A percentile compares a stretch with the other conserved stretches of the same genome.
Evolutionary conservation across 2,113 vertebrate genomes (phyloP).

Genomic region (Columba janthina): DNA sequence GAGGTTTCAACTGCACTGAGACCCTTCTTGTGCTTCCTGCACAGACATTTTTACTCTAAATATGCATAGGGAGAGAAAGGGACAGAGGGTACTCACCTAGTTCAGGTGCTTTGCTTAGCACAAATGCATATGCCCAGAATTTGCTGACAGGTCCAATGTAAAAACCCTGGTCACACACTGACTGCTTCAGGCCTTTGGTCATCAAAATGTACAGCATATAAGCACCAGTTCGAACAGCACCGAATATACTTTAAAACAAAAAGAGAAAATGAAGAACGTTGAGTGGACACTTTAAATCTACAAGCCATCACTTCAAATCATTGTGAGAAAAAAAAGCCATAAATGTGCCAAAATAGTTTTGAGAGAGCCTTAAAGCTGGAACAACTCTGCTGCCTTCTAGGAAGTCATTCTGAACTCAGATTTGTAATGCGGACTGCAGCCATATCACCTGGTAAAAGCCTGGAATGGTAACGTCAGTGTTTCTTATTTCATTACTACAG

Average conservation of each 20-base stretch:
- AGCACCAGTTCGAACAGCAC: slow-evolving; percentile 96
- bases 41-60: neutral
- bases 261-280: slow-evolving; percentile 61
- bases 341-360: neutral
- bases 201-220: slow-evolving; percentile 97
- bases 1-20: neutral
- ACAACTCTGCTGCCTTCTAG: neutral
- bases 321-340: neutral
- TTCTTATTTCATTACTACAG: neutral
- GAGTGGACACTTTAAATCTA: neutral
- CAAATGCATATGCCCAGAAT: slow-evolving; percentile 99
- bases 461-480: accelerated
- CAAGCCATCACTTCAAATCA: neutral
- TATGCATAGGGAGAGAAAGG: neutral
- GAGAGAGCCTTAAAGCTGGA: neutral
- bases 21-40: neutral
- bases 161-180: slow-evolving; percentile 98
- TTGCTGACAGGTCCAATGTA: slow-evolving; percentile 99
- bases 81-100: slow-evolving; percentile 86
- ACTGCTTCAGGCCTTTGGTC: slow-evolving; percentile 98
- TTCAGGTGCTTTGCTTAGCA: slow-evolving; percentile 98
- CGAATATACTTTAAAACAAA: slow-evolving; percentile 88
- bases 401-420: neutral
- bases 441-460: neutral
- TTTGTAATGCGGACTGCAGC: neutral